A percentile compares a stretch with the other conserved stretches of the same genome.
Conservation (phyloP, 2,113 vertebrate species). For the Zingel zingel region DNA sequence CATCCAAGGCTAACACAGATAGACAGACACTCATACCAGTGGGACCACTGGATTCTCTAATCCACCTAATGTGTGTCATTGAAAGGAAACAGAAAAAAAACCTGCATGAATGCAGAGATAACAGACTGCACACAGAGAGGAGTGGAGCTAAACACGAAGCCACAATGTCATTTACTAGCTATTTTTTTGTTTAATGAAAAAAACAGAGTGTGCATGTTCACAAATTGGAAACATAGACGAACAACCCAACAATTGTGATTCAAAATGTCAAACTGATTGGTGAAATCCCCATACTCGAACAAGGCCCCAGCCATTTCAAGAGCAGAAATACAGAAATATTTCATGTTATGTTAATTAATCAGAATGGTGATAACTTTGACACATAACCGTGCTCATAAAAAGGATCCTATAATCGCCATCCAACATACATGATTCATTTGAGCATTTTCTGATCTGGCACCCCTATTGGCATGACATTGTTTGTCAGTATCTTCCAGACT, state of each 20-base stretch:
- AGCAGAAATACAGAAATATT: background rate
- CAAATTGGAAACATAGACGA: too few relatives aligned
- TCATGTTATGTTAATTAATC: background rate
- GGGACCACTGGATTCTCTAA: slow-evolving; percentile 19
- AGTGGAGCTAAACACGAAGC: background rate
- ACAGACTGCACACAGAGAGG: background rate
- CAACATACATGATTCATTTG: background rate
- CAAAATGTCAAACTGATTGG: background rate
- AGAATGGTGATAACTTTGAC: background rate
- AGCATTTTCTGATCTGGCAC: background rate
- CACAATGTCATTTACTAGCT: background rate
- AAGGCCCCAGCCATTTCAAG: background rate
- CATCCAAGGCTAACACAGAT: slow-evolving; percentile 38
- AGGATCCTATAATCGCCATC: background rate
- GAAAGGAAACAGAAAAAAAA: slow-evolving; percentile 22
- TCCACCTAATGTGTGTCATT: slow-evolving; percentile 30
- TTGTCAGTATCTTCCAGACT: background rate
- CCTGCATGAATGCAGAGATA: slow-evolving; percentile 23
- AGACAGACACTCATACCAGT: slow-evolving; percentile 27
- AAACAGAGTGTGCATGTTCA: too few relatives aligned
- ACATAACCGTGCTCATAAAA: background rate
- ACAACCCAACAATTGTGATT: background rate
- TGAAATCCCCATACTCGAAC: background rate
- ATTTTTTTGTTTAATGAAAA: too few relatives aligned
- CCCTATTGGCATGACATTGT: background rate